Base-by-base conservation (phyloP, 2,888 invertebrate species). In the Myopa tessellatipennis region DNA sequence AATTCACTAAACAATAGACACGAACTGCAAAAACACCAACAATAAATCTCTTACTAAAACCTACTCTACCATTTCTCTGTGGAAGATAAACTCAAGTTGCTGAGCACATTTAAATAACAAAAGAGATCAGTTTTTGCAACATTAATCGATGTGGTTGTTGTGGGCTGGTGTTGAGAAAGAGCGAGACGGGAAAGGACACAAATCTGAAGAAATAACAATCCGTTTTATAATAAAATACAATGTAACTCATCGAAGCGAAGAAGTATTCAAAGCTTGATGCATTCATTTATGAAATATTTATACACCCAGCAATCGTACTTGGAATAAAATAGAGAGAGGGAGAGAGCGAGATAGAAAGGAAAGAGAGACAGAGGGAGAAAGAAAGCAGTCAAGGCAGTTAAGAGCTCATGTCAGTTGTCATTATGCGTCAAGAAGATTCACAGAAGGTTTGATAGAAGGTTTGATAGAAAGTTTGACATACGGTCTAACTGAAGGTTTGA, bases 61-160 rank as follows among this genome's bases (percentile, higher is more conserved):
- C 55, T 55, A 6, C 55, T n/a, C 55, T 6, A 14, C n/a, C 55
- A 55, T 16, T 55, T 55, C 16, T 55, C 16, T 55, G 5, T 36
- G 34, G 50, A 50, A 73, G 61, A 61, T 73, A 40, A 61, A 63
- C 61, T 60, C 61, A n/a, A 45, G 60, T 61, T 67, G 52, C 12
- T 38, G 74, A 74, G 18, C 71, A 67, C 50, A 74, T 74, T 67
- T 74, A 67, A 74, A 74, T 74, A 74, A 74, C 74, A 74, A 74
- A 67, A 52, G 67, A 45, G 10, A 67, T 74, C 55, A 67, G 55
- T 8, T 38, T 67, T 74, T 67, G 74, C 67, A 67, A 74, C 74
- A 74, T 67, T 74, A 74, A 68, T 67, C 55, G 74, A 67, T 74
- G 74, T 55, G 38, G n/a, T 45, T 73, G 58, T 34, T 12, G 52